These are phyloP conservation scores for Syngnathoides biaculeatus DNA, from an alignment of 2,113 vertebrate species.

Conservation along the genomic window DNA sequence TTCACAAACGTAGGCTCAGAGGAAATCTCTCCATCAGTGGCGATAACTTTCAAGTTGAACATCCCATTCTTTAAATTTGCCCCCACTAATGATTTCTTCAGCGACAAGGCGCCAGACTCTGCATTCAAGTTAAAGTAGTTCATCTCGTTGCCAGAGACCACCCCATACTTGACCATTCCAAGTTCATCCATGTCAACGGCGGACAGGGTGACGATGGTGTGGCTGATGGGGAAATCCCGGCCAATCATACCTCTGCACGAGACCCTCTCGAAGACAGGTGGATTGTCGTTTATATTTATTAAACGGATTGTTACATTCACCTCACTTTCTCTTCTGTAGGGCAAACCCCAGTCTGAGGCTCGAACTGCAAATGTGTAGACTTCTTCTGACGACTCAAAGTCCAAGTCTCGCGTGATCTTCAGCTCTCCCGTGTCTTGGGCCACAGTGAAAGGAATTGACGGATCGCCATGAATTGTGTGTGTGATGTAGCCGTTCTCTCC, in stretches of 20 bases:
- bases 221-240: constrained; percentile 83
- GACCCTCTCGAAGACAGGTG: constrained; percentile 89
- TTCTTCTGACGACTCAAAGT: constrained; percentile 91
- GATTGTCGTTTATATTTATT: constrained; percentile 91
- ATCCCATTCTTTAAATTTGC: constrained; percentile 79
- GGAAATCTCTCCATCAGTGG: constrained; percentile 88
- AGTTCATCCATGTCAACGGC: constrained; percentile 93
- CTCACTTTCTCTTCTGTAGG: constrained; percentile 90
- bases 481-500: constrained; percentile 92
- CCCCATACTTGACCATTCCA: constrained; percentile 85
- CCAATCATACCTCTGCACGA: constrained; percentile 89
- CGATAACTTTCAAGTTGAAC: constrained; percentile 85
- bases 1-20: constrained; percentile 92
- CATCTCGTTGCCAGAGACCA: constrained; percentile 89
- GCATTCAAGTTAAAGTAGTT: constrained; percentile 89
- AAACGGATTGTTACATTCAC: constrained; percentile 88
- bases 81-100: constrained; percentile 81
- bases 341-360: constrained; percentile 94
- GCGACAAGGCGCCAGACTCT: constrained; percentile 86
- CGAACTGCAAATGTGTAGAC: constrained; percentile 84
- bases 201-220: constrained; percentile 88
- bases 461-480: constrained; percentile 83
- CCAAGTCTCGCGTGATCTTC: constrained; percentile 82
- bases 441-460: constrained; percentile 83
- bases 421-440: constrained; percentile 88